Percentiles rank a stretch among this genome's conserved stretches.
These are phyloP conservation scores for Hexactinellida sp. DNA, from an alignment of 37 sponge, comb jelly and placozoan species.

Conservation along the genomic window DNA sequence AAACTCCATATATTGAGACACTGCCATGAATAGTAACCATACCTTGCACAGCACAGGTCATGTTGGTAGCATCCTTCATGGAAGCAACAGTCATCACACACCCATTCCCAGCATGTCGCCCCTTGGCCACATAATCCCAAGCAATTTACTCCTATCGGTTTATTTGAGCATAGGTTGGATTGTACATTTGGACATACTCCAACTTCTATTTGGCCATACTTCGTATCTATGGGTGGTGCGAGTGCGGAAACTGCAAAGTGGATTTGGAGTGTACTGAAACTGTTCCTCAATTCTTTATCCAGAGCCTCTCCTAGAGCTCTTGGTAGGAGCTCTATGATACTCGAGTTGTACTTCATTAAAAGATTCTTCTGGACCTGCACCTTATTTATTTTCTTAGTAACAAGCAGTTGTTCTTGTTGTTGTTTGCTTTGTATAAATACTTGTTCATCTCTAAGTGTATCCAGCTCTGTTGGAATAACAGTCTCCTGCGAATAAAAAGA, in stretches of 20 bases:
- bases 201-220: not conserved
- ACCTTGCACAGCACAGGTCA: not conserved
- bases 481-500: not conserved
- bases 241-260: not conserved
- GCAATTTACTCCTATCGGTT: not conserved
- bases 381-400: not conserved
- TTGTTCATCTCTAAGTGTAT: not conserved
- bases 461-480: not conserved
- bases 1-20: not conserved
- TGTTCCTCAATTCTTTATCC: not conserved
- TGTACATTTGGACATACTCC: not conserved
- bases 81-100: slow-evolving; percentile 16
- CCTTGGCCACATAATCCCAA: not conserved
- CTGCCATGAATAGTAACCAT: not conserved
- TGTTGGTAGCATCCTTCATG: slow-evolving; percentile 15
- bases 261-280: not conserved
- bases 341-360: not conserved
- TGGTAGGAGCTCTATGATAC: not conserved
- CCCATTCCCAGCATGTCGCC: not conserved
- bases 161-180: not conserved
- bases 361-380: not conserved
- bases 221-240: not conserved
- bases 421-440: not conserved
- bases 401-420: not conserved
- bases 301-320: not conserved